These are phyloP conservation scores for Toxonevra muliebris DNA, from an alignment of 2,888 invertebrate species.

Conservation along the genomic window DNA sequence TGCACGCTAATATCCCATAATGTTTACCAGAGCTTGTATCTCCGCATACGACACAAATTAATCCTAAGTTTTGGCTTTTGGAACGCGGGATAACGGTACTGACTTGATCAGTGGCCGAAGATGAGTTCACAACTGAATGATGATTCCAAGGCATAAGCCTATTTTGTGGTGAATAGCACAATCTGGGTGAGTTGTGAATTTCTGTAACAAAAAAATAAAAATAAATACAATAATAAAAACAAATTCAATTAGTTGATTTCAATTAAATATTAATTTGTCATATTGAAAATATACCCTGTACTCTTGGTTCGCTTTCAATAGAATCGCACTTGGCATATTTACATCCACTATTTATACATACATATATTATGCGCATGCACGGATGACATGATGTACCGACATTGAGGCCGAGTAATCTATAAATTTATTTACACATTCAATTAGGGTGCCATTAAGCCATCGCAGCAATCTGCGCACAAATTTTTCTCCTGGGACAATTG, in stretches of 20 bases:
- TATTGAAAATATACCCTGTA: slow-evolving; percentile 16
- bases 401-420: slow-evolving; percentile 52
- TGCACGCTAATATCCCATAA: slow-evolving; percentile 97
- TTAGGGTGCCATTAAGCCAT: slow-evolving; percentile 60
- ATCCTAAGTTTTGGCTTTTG: slow-evolving; percentile 74
- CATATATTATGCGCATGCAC: not conserved
- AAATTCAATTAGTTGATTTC: slow-evolving; percentile 41
- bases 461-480: slow-evolving; percentile 50
- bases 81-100: slow-evolving; percentile 48
- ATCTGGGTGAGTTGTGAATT: slow-evolving; percentile 57
- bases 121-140: slow-evolving; percentile 47
- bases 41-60: slow-evolving; percentile 95
- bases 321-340: slow-evolving; percentile 29
- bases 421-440: slow-evolving; percentile 63
- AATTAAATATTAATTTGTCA: slow-evolving; percentile 58
- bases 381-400: slow-evolving; percentile 40
- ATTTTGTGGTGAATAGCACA: slow-evolving; percentile 60
- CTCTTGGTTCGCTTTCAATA: slow-evolving; percentile 17
- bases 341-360: slow-evolving; percentile 26
- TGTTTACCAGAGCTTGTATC: slow-evolving; percentile 98
- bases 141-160: slow-evolving; percentile 62
- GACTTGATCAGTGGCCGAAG: slow-evolving; percentile 38
- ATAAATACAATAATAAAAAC: slow-evolving; percentile 29
- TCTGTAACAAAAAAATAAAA: slow-evolving; percentile 53
- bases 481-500: slow-evolving; percentile 64